Evolutionary conservation across 2,888 invertebrate genomes (phyloP), one percentile per base, ranked within the genome.

Genomic region (Ormyrus thymus): DNA sequence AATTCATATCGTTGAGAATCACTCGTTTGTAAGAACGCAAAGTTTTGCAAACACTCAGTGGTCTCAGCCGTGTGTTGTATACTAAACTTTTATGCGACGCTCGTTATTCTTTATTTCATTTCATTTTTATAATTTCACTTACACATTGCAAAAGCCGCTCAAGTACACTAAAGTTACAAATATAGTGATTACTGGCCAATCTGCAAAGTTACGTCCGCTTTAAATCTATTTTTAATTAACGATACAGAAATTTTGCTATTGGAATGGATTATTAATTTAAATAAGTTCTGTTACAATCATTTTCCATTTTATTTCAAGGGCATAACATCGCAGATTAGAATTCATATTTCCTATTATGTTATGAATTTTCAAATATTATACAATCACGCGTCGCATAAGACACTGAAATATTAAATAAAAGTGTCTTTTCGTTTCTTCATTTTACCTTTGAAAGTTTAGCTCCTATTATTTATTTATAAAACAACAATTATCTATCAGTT

Each of bases 331-430:
- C 77, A 80, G 84, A 83, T 83, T 83, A 82, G 80, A 82, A 78
- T 78, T 75, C 68, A 74, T 76, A 77, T 81, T 81, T 77, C 79
- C 78, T 70, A 82, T 83, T 80, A 82, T 76, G 82, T 83, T 84
- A 83, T 79, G 83, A 82, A 82, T 82, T 83, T 79, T 58, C 45
- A 15, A 77, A 81, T 85, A 84, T 83, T 82, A 84, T 87, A 87
- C 83, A 87, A 88, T 83, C 79, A 86, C 82, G 85, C 82, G 85
- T 84, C 84, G 84, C 84, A 78, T 84, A 86, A 83, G 86, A 86
- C 85, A 85, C 84, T 85, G 83, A 84, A 83, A 85, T 72, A 85
- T 86, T 83, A 86, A 86, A 86, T 83, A 84, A 85, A 76, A 76
- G 72, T 69, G 50, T 64, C 65, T 79, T 68, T 79, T 78, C 65